A percentile compares a stretch with the other conserved stretches of the same genome.
phyloP scores from a whole-genome alignment of 2,797 vertebrate species.

The Labroides dimidiatus region DNA sequence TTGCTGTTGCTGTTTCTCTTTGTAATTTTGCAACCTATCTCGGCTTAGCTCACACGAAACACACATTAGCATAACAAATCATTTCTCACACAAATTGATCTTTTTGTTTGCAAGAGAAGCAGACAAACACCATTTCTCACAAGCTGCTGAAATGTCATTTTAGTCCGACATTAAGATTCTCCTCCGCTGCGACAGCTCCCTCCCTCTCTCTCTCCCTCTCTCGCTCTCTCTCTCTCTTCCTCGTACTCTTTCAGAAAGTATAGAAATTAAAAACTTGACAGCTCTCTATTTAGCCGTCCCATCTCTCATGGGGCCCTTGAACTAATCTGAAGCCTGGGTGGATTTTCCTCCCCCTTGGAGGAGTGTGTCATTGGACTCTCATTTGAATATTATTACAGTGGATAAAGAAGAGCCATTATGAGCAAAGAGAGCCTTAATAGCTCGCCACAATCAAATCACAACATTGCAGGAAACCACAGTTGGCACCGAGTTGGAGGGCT shows the following conservation, averaged over 20 bases:
- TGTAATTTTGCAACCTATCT: constrained; percentile 35
- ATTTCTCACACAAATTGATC: constrained; percentile 46
- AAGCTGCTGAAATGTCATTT: constrained; percentile 42
- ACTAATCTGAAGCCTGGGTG: constrained; percentile 74
- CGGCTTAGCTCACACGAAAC: constrained; percentile 41
- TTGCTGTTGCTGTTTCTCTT: constrained; percentile 26
- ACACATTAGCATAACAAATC: constrained; percentile 53
- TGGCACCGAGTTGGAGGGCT: constrained; percentile 52
- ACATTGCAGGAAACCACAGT: constrained; percentile 70
- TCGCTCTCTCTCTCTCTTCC: neutral
- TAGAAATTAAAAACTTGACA: constrained; percentile 70
- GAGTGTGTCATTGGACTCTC: constrained; percentile 75
- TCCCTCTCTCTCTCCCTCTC: too few relatives aligned
- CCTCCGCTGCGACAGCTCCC: constrained; percentile 21
- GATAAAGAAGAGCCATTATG: constrained; percentile 78
- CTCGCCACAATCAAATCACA: constrained; percentile 77
- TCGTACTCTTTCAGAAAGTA: constrained; percentile 47
- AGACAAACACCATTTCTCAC: constrained; percentile 32
- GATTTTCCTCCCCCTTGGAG: constrained; percentile 68
- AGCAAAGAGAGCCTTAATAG: constrained; percentile 74
- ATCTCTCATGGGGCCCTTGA: constrained; percentile 70
- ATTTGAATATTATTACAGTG: constrained; percentile 81
- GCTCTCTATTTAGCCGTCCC: constrained; percentile 62
- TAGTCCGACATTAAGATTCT: constrained; percentile 45
- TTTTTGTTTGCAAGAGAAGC: constrained; percentile 39